Evolutionary conservation across 2,888 invertebrate species (phyloP).

Genomic region (Acanthosepion lycidas): DNA sequence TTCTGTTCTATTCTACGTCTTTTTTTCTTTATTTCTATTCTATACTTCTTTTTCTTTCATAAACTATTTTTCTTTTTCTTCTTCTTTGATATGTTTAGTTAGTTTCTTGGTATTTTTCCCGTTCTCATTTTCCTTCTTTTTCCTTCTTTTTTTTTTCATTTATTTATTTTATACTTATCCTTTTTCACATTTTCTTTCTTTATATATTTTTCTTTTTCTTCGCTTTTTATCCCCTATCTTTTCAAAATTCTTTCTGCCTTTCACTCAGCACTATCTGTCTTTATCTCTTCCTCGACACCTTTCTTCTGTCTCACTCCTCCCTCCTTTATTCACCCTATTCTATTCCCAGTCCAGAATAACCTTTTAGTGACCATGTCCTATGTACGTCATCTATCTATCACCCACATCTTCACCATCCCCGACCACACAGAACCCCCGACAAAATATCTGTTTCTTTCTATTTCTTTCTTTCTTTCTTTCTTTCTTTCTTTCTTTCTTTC

Average conservation of each 20-base stretch:
- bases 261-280: not conserved
- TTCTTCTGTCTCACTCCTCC: not conserved
- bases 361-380: too few species aligned
- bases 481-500: not conserved
- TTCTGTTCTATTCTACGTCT: not conserved
- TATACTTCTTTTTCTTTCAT: not conserved
- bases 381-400: too few species aligned
- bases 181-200: too few species aligned
- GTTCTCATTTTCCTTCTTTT: too few species aligned
- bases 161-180: not conserved
- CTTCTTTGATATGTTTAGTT: too few species aligned
- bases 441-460: not conserved
- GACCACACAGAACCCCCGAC: too few species aligned
- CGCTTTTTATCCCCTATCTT: too few species aligned
- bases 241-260: not conserved
- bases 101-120: too few species aligned
- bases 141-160: not conserved
- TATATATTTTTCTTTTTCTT: too few species aligned
- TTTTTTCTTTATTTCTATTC: not conserved
- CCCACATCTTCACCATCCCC: too few species aligned
- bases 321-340: not conserved
- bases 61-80: too few species aligned
- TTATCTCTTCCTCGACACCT: not conserved
- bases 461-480: not conserved
- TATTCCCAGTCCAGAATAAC: too few species aligned